Evolutionary conservation across 2,888 invertebrate genomes (phyloP).

Genomic region (Unio pictorum): DNA sequence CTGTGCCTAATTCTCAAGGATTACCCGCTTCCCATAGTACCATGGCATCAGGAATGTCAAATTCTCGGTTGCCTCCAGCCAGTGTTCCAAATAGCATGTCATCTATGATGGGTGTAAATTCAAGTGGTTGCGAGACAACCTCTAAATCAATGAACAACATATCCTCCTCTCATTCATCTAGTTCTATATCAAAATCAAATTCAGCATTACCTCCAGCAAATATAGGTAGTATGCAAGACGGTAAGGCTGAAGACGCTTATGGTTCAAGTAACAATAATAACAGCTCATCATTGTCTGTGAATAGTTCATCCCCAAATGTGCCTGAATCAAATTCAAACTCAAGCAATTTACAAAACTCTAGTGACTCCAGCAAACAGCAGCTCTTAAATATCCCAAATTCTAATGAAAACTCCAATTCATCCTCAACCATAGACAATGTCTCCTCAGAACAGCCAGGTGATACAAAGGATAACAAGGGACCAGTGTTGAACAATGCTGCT

Average conservation of each 20-base stretch:
- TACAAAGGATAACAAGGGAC: too few relatives aligned
- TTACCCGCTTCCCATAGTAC: constrained; percentile 2
- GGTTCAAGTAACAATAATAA: not conserved
- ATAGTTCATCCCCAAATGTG: too few relatives aligned
- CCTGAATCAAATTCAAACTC: too few relatives aligned
- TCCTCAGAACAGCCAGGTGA: too few relatives aligned
- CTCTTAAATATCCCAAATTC: too few relatives aligned
- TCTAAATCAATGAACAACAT: constrained; percentile 17
- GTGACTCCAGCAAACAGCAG: too few relatives aligned
- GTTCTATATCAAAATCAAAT: constrained; percentile 27
- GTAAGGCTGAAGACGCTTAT: not conserved
- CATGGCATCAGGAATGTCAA: too few relatives aligned
- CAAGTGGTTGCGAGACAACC: constrained; percentile 20
- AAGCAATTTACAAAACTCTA: too few relatives aligned
- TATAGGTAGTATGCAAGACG: constrained; percentile 7
- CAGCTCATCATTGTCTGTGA: not conserved
- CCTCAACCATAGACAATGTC: too few relatives aligned
- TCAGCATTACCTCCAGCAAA: constrained; percentile 18
- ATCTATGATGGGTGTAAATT: constrained; percentile 26
- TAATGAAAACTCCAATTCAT: too few relatives aligned
- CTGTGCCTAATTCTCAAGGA: constrained; percentile 50
- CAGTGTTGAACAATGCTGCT: too few relatives aligned
- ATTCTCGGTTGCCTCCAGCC: constrained; percentile 11
- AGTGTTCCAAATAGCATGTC: constrained; percentile 2
- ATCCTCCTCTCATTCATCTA: constrained; percentile 13